Evolutionary conservation across 2,113 vertebrate species (phyloP), one percentile per base, ranked within the genome.

Genomic region (Thamnaconus septentrionalis): DNA sequence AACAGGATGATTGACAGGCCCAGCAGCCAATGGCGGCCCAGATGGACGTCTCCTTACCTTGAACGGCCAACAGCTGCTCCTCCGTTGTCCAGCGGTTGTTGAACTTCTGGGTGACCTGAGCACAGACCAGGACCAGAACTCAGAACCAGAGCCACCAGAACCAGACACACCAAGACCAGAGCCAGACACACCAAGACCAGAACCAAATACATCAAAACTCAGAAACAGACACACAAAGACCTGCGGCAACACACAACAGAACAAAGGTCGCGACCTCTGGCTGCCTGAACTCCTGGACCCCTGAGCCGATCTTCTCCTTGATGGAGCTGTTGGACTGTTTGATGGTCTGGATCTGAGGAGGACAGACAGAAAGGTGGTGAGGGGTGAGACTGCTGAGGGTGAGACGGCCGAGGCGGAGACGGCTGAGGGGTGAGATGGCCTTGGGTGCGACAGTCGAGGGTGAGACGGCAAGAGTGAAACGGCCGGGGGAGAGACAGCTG

Each of bases 21-120:
- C 18, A 31, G 18, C 18, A 31, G 18, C 18, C 18, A 31, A 31
- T 31, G 18, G 18, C 18, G 18, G 18, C 18, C 18, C 18, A 31
- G 18, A 1, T 31, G 1, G 18, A 31, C 18, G 18, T 31, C 18
- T 12, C 8, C 6, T 73, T 93, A 98, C 97, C 97, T 94, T 99
- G 97, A 9, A 99, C 97, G 0, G 96, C 97, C 4, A 99, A 93
- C 54, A 99, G 95, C 81, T 99, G 97, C 79, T 99, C 97, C 68
- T 99, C 97, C 0, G 96, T 98, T 66, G 96, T 98, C 97, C 97
- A 98, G 43, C 97, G 95, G 4, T 94, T 94, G 53, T 98, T 99
- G 69, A 94, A 94, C 77, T 98, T 98, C 86, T 95, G 94, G 81
- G 81, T 85, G 0, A 92, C 92, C 96, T 98, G 87, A n/a, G 76